Evolutionary conservation across 1,140 invertebrate genomes (phyloP).

Genomic region (Lepidurus couesii): DNA sequence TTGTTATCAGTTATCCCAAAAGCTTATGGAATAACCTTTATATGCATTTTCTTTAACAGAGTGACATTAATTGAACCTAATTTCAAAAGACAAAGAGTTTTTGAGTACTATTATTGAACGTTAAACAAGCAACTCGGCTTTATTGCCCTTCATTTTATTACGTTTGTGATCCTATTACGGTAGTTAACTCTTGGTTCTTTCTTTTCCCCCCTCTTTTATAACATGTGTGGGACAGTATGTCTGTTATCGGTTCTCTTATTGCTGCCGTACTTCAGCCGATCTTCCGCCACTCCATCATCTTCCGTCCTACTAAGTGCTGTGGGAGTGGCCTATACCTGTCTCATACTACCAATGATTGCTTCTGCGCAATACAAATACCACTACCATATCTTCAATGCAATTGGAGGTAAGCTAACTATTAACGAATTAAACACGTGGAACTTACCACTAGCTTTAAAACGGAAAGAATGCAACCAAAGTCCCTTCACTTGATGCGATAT

Average conservation of each 20-base stretch:
- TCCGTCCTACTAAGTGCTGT: slow-evolving; percentile 56
- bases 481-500: neutral
- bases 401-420: slow-evolving; percentile 40
- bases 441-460: neutral
- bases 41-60: slow-evolving; percentile 36
- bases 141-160: too few relatives aligned
- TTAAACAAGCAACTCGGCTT: too few relatives aligned
- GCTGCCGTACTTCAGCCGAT: slow-evolving; percentile 54
- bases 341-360: slow-evolving; percentile 56
- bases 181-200: slow-evolving; percentile 50
- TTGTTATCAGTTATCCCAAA: neutral
- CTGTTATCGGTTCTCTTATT: slow-evolving; percentile 56
- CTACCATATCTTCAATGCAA: slow-evolving; percentile 49
- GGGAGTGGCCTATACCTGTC: slow-evolving; percentile 55
- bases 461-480: too few relatives aligned
- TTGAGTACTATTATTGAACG: too few relatives aligned
- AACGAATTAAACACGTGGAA: neutral
- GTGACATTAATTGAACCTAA: slow-evolving; percentile 51
- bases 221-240: slow-evolving; percentile 52
- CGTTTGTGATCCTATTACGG: slow-evolving; percentile 39
- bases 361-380: slow-evolving; percentile 61
- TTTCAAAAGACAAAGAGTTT: slow-evolving; percentile 56
- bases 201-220: neutral
- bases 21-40: neutral
- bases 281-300: slow-evolving; percentile 42